Percentiles rank a stretch among this genome's conserved stretches.
These are phyloP conservation scores for Portevinia maculata DNA, from an alignment of 2,888 invertebrate genomes.

Conservation along the genomic window DNA sequence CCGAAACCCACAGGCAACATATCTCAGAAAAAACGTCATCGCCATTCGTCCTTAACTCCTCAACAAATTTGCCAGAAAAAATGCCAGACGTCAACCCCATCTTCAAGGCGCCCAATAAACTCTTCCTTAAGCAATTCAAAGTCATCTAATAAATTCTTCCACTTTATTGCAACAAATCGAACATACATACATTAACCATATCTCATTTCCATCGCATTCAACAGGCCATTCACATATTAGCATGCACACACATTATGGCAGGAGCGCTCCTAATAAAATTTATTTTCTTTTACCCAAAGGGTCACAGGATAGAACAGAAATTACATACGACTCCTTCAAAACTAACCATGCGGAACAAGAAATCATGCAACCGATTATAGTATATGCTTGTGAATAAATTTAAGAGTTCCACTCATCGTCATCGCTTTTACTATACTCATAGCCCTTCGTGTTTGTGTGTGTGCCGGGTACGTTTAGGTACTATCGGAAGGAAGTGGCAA, in stretches of 20 bases:
- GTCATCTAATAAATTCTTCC: slow-evolving; percentile 52
- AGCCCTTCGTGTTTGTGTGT: slow-evolving; percentile 27
- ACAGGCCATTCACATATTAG: slow-evolving; percentile 41
- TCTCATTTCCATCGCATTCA: slow-evolving; percentile 63
- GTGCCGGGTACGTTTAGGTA: slow-evolving; percentile 36
- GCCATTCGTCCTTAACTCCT: neutral
- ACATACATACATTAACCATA: slow-evolving; percentile 67
- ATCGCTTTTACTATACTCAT: slow-evolving; percentile 12
- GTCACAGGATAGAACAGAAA: slow-evolving; percentile 18
- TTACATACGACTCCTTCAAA: slow-evolving; percentile 33
- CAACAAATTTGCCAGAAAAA: neutral
- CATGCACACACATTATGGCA: slow-evolving; percentile 25
- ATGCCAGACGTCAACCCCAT: neutral
- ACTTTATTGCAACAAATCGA: slow-evolving; percentile 61
- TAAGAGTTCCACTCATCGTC: slow-evolving; percentile 60
- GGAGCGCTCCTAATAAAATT: slow-evolving; percentile 7
- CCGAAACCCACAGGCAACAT: no score
- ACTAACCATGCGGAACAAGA: slow-evolving; percentile 55
- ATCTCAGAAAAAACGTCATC: no score
- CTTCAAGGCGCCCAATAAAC: slow-evolving; percentile 22
- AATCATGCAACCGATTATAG: slow-evolving; percentile 72
- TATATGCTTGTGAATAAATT: slow-evolving; percentile 65
- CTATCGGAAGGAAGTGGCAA: slow-evolving; percentile 73
- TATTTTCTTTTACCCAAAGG: slow-evolving; percentile 19
- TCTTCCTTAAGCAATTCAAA: slow-evolving; percentile 48